phyloP scores from a whole-genome alignment of 2,113 vertebrate genomes.

The Alces alces region DNA sequence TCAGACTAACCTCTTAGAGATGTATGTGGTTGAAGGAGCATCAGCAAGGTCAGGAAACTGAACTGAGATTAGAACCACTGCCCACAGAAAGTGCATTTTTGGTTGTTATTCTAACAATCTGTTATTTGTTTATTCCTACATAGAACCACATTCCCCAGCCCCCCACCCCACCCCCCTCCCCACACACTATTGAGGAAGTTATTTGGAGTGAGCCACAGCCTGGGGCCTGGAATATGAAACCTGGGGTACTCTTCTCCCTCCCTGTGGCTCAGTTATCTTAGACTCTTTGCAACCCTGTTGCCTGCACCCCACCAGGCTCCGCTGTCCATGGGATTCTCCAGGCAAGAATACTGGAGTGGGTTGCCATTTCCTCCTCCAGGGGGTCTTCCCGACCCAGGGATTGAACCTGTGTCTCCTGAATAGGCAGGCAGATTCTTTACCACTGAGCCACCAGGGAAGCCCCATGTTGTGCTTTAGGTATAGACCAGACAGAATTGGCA shows the following conservation, averaged over 20 bases:
- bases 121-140: conserved; percentile 35
- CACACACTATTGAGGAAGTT: background rate
- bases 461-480: conserved; percentile 18
- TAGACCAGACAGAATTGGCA: background rate
- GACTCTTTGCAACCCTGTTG: background rate
- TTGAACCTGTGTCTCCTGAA: background rate
- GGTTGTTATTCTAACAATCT: background rate
- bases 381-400: background rate
- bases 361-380: background rate
- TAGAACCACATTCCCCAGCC: background rate
- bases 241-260: background rate
- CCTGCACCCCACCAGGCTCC: background rate
- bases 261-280: background rate
- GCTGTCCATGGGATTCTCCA: background rate
- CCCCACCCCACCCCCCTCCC: background rate
- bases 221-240: background rate
- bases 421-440: background rate
- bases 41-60: background rate
- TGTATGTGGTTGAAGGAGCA: background rate
- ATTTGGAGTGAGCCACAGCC: background rate
- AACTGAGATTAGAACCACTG: background rate
- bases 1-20: background rate
- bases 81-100: background rate
- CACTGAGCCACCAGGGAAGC: background rate
- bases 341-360: background rate